These are phyloP conservation scores for Chymomyza costata DNA, from an alignment of 1,140 invertebrate species.

Conservation along the genomic window DNA sequence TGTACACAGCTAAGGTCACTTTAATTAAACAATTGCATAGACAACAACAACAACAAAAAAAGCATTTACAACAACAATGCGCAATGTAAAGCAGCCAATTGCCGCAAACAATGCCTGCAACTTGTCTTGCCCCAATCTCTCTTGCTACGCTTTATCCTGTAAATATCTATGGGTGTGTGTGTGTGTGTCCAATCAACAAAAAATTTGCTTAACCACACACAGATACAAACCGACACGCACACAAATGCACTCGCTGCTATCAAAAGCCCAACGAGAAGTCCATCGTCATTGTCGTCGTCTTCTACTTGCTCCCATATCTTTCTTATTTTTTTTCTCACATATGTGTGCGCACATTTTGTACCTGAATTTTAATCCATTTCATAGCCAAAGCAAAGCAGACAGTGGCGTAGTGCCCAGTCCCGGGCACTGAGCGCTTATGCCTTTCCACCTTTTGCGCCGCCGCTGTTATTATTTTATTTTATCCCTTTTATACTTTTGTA, in stretches of 20 bases:
- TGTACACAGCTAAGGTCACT: conserved; percentile 45
- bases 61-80: too few species aligned
- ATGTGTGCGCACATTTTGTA: conserved; percentile 38
- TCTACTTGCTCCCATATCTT: not conserved
- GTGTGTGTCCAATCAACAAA: too few species aligned
- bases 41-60: too few species aligned
- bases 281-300: conserved; percentile 5
- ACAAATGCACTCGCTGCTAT: not conserved
- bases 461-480: conserved; percentile 62
- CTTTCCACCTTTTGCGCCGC: too few species aligned
- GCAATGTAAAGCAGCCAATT: too few species aligned
- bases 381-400: conserved; percentile 20
- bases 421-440: not conserved
- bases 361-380: conserved; percentile 67
- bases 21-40: conserved; percentile 60
- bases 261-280: conserved; percentile 19
- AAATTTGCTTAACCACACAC: too few species aligned
- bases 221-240: too few species aligned
- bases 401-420: not conserved
- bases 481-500: conserved; percentile 56
- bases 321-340: conserved; percentile 5
- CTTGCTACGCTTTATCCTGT: too few species aligned
- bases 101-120: too few species aligned
- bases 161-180: too few species aligned
- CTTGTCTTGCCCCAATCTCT: too few species aligned